phyloP scores from a whole-genome alignment of 2,888 invertebrate species.

The Athalia rosae region DNA sequence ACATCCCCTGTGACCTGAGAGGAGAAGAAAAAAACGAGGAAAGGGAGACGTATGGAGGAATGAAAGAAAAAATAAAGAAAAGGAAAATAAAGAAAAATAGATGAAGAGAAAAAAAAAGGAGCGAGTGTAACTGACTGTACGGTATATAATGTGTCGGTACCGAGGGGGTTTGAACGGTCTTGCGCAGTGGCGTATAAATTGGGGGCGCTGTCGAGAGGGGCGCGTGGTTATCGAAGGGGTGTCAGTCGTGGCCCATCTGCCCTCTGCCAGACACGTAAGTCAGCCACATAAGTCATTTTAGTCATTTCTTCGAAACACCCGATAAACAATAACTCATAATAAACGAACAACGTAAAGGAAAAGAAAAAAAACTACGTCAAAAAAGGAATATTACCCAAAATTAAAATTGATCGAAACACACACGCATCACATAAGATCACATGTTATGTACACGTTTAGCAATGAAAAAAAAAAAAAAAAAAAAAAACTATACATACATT shows the following conservation, averaged over 20 bases:
- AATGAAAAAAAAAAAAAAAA: no score
- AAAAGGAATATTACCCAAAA: neutral
- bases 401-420: neutral
- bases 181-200: slow-evolving; percentile 65
- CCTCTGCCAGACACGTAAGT: slow-evolving; percentile 72
- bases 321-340: slow-evolving; percentile 6
- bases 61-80: neutral
- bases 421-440: neutral
- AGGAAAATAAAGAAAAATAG: neutral
- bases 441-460: no score
- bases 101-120: no score
- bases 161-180: slow-evolving; percentile 55
- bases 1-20: neutral
- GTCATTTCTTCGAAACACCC: neutral
- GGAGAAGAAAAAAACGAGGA: neutral
- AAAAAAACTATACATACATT: no score
- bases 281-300: slow-evolving; percentile 40
- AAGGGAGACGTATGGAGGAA: neutral
- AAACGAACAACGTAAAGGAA: neutral
- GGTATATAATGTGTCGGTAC: neutral
- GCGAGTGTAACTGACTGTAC: slow-evolving; percentile 26
- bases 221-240: slow-evolving; percentile 69
- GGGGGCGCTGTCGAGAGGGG: slow-evolving; percentile 63
- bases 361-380: neutral
- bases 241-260: slow-evolving; percentile 73